Base-by-base conservation (phyloP, 2,888 invertebrate genomes). In the Punctoribates punctum region DNA sequence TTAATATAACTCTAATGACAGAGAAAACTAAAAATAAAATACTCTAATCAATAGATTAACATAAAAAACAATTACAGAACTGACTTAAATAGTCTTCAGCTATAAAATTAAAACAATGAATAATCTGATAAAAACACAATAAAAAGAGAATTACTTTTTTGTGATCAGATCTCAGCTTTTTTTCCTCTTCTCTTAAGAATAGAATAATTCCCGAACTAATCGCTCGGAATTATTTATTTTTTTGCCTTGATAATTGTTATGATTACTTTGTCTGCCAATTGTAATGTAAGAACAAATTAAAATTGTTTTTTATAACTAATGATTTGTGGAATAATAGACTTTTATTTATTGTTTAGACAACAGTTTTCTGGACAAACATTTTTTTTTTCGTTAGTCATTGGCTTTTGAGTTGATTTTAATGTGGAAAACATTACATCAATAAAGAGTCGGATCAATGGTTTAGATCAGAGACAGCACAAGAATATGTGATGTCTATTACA, bases 271-370 rank as follows among this genome's bases (percentile, higher is more conserved):
- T 54, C n/a, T 54, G 54, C 2, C n/a, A 54, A 8, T 20, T 54
- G n/a, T 15, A 48, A 17, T 17, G 48, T n/a, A 8, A n/a, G 2
- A 20, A n/a, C 54, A n/a, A 54, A 54, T 54, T 54, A 54, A 17
- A 42, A 4, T n/a, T n/a, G 5, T 54, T n/a, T 54, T 54, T 54
- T 20, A 60, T 27, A 25, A 60, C 60, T 27, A 60, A 25, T 23
- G 25, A 60, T 20, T 11, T 27, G 20, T 27, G 11, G 17, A 60
- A 60, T 23, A 60, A 27, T 60, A 27, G 17, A 6, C 4, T 15
- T 60, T 27, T 34, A 67, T 67, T 67, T 34, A 67, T 17, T 67
- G 67, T 67, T 67, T 67, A 38, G 15, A 67, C 67, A 67, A 67
- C 27, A 60, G 27, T 60, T 20, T 54, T 54, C n/a, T 54, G 54